phyloP scores from a whole-genome alignment of 2,113 vertebrate species.

The Apteryx owenii region DNA sequence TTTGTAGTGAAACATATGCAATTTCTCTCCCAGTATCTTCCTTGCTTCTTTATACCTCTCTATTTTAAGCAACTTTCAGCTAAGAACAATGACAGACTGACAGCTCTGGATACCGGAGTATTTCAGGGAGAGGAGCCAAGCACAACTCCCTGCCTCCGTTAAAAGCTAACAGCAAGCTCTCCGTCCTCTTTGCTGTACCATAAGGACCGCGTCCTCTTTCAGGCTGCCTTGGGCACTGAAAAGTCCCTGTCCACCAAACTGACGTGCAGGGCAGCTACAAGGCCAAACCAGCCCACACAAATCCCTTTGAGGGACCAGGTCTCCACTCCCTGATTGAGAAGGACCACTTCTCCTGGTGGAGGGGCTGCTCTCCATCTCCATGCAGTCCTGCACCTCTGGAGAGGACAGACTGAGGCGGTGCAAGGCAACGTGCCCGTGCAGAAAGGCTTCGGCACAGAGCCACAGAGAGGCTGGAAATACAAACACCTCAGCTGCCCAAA shows the following conservation, averaged over 20 bases:
- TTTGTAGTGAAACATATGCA: neutral
- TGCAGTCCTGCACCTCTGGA: accelerated
- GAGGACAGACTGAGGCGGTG: neutral
- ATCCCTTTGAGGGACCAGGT: neutral
- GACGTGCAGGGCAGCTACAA: neutral
- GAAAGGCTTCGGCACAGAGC: neutral
- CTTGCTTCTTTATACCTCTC: neutral
- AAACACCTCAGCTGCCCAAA: neutral
- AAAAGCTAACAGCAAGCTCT: neutral
- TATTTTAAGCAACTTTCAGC: slow-evolving; percentile 23
- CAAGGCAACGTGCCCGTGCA: neutral
- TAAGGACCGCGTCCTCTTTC: neutral
- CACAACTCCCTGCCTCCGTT: neutral
- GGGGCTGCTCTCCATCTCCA: neutral
- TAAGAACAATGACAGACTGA: neutral
- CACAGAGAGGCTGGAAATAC: neutral
- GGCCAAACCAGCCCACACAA: neutral
- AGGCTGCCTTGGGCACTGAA: neutral
- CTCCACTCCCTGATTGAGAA: neutral
- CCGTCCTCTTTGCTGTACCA: neutral
- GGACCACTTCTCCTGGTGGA: neutral
- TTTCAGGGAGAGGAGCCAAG: neutral
- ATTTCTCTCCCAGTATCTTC: neutral
- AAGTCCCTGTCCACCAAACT: neutral
- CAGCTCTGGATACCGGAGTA: neutral